Base-by-base conservation (phyloP, 2,888 invertebrate genomes). In the Malachius bipustulatus region DNA sequence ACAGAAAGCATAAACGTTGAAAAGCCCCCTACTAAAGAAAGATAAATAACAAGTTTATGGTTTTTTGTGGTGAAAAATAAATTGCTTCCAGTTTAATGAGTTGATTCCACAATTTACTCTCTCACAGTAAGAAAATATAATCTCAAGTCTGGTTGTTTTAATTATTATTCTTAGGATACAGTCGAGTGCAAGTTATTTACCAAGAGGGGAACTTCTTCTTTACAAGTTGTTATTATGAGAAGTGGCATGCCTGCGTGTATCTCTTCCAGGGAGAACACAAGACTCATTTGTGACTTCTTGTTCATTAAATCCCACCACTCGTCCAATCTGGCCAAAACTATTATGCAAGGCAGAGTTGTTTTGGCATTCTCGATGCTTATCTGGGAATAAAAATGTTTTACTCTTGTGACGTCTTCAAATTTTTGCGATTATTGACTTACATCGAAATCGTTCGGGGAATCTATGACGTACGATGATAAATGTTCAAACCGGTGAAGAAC, bases 401-500 rank as follows among this genome's bases (percentile, higher is more conserved):
- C n/a, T 8, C 24, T 8, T n/a, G n/a, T n/a, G n/a, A n/a, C 6
- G 24, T 19, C n/a, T 19, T 19, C 24, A n/a, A 35, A 12, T 3
- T 14, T 6, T 14, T 14, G 10, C 28, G n/a, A 14, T 37, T 4
- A 27, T 11, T 12, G 16, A 26, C 16, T 38, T 39, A 51, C 49
- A 35, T 49, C 45, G 30, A 43, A 43, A 34, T 58, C 42, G 4
- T 53, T 40, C 9, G 56, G 54, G 8, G 62, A 48, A 31, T 68
- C 65, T 11, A 69, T 49, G n/a, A 63, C 57, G 41, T 61, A 59
- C 16, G 60, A 56, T 1, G 67, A 65, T 34, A 67, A 47, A 48
- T 62, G 62, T 51, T 76, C 75, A 34, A 75, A 54, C 28, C 60
- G 55, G 50, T 74, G 70, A 24, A 77, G 56, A 16, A 76, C 45